Conservation (phyloP, 2,113 vertebrate genomes). For the Trogon melanurus region DNA sequence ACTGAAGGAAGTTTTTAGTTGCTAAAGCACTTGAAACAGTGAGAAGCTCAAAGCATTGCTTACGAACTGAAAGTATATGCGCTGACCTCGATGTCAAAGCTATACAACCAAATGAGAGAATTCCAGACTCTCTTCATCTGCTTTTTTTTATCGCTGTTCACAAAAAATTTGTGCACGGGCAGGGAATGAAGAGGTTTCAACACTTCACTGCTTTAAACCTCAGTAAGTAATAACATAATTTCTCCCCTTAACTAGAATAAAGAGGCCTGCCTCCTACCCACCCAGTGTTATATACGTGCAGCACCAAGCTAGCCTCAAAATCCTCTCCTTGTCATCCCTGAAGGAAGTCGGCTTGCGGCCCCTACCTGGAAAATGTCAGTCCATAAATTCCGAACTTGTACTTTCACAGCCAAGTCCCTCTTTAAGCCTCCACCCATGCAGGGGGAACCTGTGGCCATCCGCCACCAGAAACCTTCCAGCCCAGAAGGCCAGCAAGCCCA, state of each 20-base stretch:
- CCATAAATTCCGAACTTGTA: not conserved
- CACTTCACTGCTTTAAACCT: not conserved
- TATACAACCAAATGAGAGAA: not conserved
- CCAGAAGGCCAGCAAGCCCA: not conserved
- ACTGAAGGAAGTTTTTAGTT: not conserved
- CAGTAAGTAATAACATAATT: not conserved
- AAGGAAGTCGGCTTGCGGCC: not conserved
- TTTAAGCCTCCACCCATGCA: not conserved
- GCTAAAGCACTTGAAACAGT: not conserved
- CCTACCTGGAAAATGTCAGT: not conserved
- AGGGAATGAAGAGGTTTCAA: not conserved
- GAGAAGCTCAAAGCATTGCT: not conserved
- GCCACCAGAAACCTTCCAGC: not conserved
- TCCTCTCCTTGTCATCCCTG: accelerated
- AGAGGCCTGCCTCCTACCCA: not conserved
- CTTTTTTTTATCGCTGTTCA: not conserved
- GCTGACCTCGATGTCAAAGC: not conserved
- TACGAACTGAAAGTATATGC: not conserved
- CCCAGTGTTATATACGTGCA: not conserved
- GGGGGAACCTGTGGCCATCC: not conserved
- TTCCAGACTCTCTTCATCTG: not conserved
- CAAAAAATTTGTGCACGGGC: not conserved
- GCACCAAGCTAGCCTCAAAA: accelerated
- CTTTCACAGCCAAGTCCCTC: not conserved
- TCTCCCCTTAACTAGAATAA: not conserved